Conservation (phyloP, 2,888 invertebrate species). For the Macaria notata region DNA sequence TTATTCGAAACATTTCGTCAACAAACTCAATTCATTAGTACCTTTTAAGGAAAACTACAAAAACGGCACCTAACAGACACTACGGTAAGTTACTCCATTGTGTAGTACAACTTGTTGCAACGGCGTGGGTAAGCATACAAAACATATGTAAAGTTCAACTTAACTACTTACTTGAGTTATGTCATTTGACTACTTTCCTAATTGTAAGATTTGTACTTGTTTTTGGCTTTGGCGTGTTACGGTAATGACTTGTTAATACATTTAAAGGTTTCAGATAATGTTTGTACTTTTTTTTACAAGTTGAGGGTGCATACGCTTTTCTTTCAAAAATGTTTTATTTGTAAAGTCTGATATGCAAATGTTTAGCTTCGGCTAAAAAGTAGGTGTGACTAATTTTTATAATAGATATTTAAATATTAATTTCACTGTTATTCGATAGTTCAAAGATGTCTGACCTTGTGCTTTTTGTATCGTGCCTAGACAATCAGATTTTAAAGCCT, state of each 20-base stretch:
- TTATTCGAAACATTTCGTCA: too few relatives aligned
- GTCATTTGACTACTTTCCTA: constrained; percentile 36
- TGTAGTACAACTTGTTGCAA: constrained; percentile 8
- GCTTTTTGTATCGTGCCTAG: constrained; percentile 7
- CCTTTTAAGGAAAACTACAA: background rate
- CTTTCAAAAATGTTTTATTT: too few relatives aligned
- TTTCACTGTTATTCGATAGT: constrained; percentile 9
- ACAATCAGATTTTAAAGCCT: constrained; percentile 14
- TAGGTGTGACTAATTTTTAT: too few relatives aligned
- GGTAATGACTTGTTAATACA: too few relatives aligned
- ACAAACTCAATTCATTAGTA: too few relatives aligned
- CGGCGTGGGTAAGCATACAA: constrained; percentile 30
- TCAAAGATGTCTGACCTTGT: constrained; percentile 8
- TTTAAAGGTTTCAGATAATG: too few relatives aligned
- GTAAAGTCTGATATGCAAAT: too few relatives aligned
- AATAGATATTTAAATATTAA: too few relatives aligned
- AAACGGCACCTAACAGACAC: constrained; percentile 9
- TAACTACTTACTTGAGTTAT: constrained; percentile 31
- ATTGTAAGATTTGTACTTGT: constrained; percentile 20
- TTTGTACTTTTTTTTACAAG: too few relatives aligned
- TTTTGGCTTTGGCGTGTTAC: too few relatives aligned
- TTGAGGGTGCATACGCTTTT: too few relatives aligned
- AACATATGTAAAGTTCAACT: constrained; percentile 39
- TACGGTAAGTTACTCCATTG: constrained; percentile 11
- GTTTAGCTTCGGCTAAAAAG: too few relatives aligned